phyloP scores from a whole-genome alignment of 1,140 invertebrate species.

The Drosophila kanapiae region DNA sequence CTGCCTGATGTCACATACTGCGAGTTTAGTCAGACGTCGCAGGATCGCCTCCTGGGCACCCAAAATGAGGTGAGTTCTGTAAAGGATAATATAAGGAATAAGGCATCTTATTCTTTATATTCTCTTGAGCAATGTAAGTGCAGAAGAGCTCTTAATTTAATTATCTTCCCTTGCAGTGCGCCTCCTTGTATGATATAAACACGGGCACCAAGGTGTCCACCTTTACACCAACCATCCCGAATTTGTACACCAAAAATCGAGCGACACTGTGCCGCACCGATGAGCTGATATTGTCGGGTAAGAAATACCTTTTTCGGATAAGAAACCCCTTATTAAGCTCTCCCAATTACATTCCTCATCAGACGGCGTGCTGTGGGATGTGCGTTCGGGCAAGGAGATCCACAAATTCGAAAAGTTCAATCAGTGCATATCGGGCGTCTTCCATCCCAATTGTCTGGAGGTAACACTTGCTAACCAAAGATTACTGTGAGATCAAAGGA shows the following conservation, averaged over 20 bases:
- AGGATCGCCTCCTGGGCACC: slow-evolving; percentile 94
- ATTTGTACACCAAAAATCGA: slow-evolving; percentile 96
- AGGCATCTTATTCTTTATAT: no score
- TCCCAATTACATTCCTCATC: background rate
- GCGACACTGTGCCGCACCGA: slow-evolving; percentile 98
- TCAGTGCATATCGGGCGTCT: slow-evolving; percentile 96
- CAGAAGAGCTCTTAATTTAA: no score
- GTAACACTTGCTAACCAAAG: slow-evolving; percentile 86
- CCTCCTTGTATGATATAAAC: slow-evolving; percentile 94
- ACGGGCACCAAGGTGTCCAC: slow-evolving; percentile 91
- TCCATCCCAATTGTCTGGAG: slow-evolving; percentile 98
- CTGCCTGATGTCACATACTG: slow-evolving; percentile 95
- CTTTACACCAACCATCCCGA: slow-evolving; percentile 92
- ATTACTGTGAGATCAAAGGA: background rate
- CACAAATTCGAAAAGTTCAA: slow-evolving; percentile 99
- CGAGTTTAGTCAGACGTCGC: slow-evolving; percentile 95
- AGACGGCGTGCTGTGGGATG: slow-evolving; percentile 98
- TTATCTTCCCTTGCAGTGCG: slow-evolving; percentile 86
- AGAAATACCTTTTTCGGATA: slow-evolving; percentile 1
- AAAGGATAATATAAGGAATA: background rate
- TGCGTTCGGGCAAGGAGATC: slow-evolving; percentile 93
- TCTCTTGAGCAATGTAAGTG: no score
- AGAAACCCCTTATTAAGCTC: background rate
- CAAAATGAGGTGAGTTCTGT: slow-evolving; percentile 89
- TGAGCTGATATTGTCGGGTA: slow-evolving; percentile 94